A percentile compares a stretch with the other conserved stretches of the same genome.
phyloP scores from a whole-genome alignment of 1,140 invertebrate genomes.

The Lepidurus apus region DNA sequence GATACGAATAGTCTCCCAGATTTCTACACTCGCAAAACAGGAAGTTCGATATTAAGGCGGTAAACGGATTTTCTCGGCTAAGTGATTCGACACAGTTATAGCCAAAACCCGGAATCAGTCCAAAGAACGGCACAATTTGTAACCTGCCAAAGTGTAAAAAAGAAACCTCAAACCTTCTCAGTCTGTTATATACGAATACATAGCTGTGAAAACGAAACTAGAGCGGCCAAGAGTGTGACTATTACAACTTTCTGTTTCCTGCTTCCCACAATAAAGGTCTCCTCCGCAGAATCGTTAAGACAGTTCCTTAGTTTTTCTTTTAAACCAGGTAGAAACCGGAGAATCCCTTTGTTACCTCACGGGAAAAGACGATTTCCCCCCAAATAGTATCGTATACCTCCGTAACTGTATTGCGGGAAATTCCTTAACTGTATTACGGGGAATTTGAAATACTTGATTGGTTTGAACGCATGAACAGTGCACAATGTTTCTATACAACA shows the following conservation, averaged over 20 bases:
- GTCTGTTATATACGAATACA: not conserved
- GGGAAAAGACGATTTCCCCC: not conserved
- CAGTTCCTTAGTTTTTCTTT: not conserved
- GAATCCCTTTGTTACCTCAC: not conserved
- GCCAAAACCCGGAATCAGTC: not conserved
- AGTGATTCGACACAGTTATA: not conserved
- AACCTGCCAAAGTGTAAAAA: not conserved
- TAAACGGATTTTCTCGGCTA: not conserved
- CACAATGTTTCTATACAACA: too few relatives aligned
- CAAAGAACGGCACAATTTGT: conserved; percentile 8
- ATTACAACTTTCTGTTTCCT: conserved; percentile 10
- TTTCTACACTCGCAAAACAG: not conserved
- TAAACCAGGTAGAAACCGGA: not conserved
- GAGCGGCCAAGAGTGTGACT: not conserved
- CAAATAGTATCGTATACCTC: not conserved
- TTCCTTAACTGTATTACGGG: too few relatives aligned
- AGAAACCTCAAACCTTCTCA: not conserved
- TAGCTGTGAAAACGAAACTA: conserved; percentile 12
- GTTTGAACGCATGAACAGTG: too few relatives aligned
- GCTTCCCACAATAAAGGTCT: not conserved
- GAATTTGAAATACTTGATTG: too few relatives aligned
- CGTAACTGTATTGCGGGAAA: too few relatives aligned
- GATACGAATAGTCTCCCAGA: not conserved
- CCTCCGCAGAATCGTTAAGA: not conserved
- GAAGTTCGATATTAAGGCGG: not conserved